These are phyloP conservation scores for Myodes glareolus DNA, from an alignment of 2,113 vertebrate species.

Conservation along the genomic window DNA sequence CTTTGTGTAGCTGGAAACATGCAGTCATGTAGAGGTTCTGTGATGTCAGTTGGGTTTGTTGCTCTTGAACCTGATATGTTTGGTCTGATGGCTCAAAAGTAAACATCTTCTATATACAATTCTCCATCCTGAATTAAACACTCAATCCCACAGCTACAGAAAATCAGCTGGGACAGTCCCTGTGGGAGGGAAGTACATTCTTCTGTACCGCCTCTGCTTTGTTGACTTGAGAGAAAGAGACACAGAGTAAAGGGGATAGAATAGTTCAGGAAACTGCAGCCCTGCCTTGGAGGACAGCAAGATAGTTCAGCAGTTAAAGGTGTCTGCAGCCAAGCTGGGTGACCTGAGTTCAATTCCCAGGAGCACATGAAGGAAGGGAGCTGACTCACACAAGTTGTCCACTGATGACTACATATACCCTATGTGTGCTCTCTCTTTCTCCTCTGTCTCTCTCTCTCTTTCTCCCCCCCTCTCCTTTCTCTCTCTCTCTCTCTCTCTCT, in stretches of 20 bases:
- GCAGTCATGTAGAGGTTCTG: background rate
- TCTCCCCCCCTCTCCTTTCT: too few relatives aligned
- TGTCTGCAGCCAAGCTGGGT: background rate
- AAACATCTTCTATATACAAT: background rate
- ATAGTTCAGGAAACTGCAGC: rapidly evolving
- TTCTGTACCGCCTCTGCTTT: background rate
- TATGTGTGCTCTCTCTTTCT: background rate
- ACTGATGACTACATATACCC: background rate
- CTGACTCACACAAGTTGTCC: background rate
- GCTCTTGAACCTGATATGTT: background rate
- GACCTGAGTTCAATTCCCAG: background rate
- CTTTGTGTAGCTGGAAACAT: background rate
- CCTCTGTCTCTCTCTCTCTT: background rate
- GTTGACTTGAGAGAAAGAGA: background rate
- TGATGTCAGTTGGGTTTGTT: background rate
- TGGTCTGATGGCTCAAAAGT: background rate
- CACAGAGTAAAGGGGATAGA: too few relatives aligned
- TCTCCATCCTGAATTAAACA: background rate
- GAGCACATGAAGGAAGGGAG: background rate
- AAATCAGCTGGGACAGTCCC: background rate
- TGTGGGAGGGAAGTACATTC: background rate
- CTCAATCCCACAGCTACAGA: background rate
- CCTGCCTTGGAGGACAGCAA: background rate
- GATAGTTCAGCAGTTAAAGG: background rate
- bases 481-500: background rate